These are phyloP conservation scores for Macropis europaea DNA, from an alignment of 2,888 invertebrate species.

Conservation along the genomic window DNA sequence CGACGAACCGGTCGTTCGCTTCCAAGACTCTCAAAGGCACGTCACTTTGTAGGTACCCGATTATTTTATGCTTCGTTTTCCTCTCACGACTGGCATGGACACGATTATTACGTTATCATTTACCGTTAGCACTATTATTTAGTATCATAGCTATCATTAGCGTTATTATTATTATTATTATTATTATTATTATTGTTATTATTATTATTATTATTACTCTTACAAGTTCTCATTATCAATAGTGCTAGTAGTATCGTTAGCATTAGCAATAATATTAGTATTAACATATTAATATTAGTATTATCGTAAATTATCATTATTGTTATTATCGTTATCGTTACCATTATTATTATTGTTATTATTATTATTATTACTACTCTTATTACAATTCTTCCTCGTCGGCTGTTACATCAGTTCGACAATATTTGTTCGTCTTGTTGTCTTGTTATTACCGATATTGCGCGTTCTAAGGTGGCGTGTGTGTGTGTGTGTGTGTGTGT, in stretches of 20 bases:
- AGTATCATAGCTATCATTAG: neutral
- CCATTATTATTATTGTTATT: constrained; percentile 9
- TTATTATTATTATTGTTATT: constrained; percentile 3
- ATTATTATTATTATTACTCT: constrained; percentile 18
- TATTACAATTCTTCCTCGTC: constrained; percentile 26
- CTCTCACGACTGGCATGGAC: constrained; percentile 48
- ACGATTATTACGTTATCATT: constrained; percentile 10
- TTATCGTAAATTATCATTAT: constrained; percentile 29
- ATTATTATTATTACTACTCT: constrained; percentile 23
- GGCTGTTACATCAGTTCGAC: constrained; percentile 21
- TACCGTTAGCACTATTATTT: constrained; percentile 7
- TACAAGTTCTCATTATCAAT: constrained; percentile 19
- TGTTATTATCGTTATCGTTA: constrained; percentile 10
- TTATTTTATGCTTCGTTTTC: constrained; percentile 43
- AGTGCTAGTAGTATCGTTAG: constrained; percentile 11
- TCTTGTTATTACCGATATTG: constrained; percentile 47
- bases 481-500: neutral
- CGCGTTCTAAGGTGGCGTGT: constrained; percentile 40
- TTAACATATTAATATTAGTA: constrained; percentile 14
- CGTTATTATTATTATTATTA: constrained; percentile 14
- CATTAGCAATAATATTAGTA: constrained; percentile 5
- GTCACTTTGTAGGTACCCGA: constrained; percentile 58
- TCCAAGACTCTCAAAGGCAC: constrained; percentile 61
- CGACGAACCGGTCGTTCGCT: constrained; percentile 41
- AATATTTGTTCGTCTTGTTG: constrained; percentile 8